Conservation (phyloP, 1,140 invertebrate genomes). For the Meloidogyne floridensis region DNA sequence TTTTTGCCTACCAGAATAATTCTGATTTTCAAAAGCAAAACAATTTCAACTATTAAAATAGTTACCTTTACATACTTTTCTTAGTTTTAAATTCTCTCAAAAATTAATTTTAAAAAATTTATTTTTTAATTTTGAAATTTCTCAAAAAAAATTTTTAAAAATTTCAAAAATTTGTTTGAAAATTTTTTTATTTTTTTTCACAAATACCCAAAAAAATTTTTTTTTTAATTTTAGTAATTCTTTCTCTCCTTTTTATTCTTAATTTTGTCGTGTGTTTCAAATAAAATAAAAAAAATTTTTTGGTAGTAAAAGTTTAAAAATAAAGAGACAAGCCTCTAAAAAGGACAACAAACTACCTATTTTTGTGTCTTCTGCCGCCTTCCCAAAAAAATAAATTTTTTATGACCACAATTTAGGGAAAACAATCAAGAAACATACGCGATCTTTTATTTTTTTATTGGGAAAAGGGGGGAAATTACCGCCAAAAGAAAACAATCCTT, state of each 20-base stretch:
- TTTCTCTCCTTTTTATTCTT: background rate
- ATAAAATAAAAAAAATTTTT: background rate
- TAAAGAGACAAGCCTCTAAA: background rate
- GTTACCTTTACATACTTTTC: no score
- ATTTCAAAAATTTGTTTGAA: no score
- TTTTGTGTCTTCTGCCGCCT: background rate
- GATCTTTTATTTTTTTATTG: slow-evolving; percentile 1
- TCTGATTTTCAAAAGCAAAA: no score
- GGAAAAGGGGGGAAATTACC: background rate
- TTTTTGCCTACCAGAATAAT: no score
- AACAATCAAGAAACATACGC: slow-evolving; percentile 1
- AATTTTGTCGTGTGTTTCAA: background rate
- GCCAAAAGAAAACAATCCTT: background rate
- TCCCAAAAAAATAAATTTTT: background rate
- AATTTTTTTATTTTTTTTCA: no score
- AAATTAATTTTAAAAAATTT: no score
- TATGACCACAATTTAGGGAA: slow-evolving; percentile 6
- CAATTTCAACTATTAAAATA: no score
- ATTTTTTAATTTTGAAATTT: background rate
- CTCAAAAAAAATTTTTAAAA: no score
- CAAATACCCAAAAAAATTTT: no score
- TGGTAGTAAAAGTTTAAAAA: background rate
- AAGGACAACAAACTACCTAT: background rate
- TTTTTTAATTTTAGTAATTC: no score
- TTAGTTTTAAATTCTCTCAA: no score